Evolutionary conservation across 2,797 vertebrate genomes (phyloP).

Genomic region (Diplodus puntazzo): DNA sequence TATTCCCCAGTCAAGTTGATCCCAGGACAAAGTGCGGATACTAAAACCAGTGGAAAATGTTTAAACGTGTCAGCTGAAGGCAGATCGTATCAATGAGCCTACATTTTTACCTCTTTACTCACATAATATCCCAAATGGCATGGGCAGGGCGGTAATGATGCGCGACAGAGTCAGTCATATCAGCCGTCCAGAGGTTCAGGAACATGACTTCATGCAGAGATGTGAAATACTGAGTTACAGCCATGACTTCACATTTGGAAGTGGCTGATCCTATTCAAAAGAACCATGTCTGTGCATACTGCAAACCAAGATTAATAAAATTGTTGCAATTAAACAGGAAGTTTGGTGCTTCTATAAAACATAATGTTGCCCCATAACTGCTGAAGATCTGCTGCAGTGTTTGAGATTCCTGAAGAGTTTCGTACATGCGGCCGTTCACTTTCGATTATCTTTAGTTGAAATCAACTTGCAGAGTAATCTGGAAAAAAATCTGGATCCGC

Average conservation of each 20-base stretch:
- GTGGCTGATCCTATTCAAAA: neutral
- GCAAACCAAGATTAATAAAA: neutral
- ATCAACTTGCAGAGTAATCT: neutral
- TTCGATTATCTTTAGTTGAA: neutral
- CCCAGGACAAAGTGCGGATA: neutral
- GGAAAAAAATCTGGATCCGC: no score
- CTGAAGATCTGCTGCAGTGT: neutral
- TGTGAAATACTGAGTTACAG: constrained; percentile 1
- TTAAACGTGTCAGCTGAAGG: neutral
- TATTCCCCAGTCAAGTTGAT: neutral
- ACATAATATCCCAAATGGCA: neutral
- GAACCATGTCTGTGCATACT: neutral
- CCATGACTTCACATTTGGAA: constrained; percentile 33
- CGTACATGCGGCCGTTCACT: neutral
- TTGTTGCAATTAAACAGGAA: neutral
- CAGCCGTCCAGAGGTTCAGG: neutral
- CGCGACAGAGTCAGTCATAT: neutral
- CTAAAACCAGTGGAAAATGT: neutral
- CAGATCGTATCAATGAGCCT: neutral
- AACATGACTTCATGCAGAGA: constrained; percentile 42
- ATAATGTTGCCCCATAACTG: neutral
- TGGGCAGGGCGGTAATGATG: neutral
- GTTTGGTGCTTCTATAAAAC: neutral
- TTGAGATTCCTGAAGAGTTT: neutral
- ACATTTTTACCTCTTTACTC: neutral